Evolutionary conservation across 2,888 invertebrate species (phyloP).

Genomic region (Physocephala rufipes): DNA sequence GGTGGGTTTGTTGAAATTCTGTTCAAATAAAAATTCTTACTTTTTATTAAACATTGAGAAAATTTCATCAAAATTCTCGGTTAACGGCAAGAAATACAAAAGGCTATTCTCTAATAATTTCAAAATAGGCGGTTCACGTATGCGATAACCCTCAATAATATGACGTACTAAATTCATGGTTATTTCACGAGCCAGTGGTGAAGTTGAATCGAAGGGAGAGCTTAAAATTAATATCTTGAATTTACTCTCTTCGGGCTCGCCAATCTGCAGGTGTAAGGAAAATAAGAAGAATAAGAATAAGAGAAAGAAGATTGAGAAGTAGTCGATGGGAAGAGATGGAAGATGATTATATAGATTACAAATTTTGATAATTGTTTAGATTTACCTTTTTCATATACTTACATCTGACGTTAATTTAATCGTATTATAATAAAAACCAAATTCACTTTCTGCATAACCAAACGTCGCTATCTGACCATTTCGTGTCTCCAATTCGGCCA

Average conservation of each 20-base stretch:
- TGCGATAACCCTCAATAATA: conserved; percentile 75
- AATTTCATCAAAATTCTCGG: conserved; percentile 55
- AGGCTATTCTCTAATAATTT: conserved; percentile 76
- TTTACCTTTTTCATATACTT: conserved; percentile 50
- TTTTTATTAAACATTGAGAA: conserved; percentile 56
- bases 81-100: conserved; percentile 79
- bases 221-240: conserved; percentile 86
- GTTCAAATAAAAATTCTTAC: conserved; percentile 52
- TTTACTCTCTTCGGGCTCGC: conserved; percentile 81
- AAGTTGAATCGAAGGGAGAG: conserved; percentile 78
- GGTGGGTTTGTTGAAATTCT: not conserved
- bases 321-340: not conserved
- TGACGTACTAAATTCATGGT: conserved; percentile 84
- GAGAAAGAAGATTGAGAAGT: not conserved
- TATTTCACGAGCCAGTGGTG: conserved; percentile 87
- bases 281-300: not conserved
- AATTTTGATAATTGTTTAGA: not conserved
- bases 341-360: not conserved
- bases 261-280: conserved; percentile 69
- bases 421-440: conserved; percentile 74
- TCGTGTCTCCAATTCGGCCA: conserved; percentile 76
- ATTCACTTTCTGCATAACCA: conserved; percentile 73
- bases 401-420: conserved; percentile 80
- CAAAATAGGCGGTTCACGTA: conserved; percentile 74
- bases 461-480: conserved; percentile 77